Base-by-base conservation (phyloP, 2,797 vertebrate genomes). In the Eulemur rubriventer region DNA sequence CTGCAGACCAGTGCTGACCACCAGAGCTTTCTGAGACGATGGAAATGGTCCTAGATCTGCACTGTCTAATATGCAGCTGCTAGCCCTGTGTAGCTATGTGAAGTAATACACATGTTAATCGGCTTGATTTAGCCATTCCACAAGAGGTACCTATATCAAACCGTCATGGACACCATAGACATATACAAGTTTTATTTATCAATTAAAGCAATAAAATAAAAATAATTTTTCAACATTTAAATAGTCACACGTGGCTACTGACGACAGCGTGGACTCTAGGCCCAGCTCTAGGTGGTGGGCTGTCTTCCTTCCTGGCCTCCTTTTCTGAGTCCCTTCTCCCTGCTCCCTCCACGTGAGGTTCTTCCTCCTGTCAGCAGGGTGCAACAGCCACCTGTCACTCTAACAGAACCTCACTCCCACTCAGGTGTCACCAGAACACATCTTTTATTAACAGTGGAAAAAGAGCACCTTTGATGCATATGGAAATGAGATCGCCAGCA, bases 391-490 rank as follows among this genome's bases (percentile, higher is more conserved):
- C 38, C 79, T 94, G 94, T 96, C 94, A 81, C 50, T 83, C 82
- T 87, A 33, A 59, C 41, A 46, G 73, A 55, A 67, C 24, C 61
- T 72, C 67, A 30, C 35, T 28, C 73, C 43, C 63, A 72, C 70
- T 91, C 84, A 46, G 43, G 76, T 90, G 73, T 96, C 95, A 87
- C 72, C 55, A 5, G 52, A 92, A 79, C 88, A 94, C 95, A 97
- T 93, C 86, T 97, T 96, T 96, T 96, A 95, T 93, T 96, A 97
- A 97, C 87, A 65, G 52, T 81, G 92, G 92, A 87, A 97, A 96
- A 92, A 90, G 13, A 87, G 55, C 78, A 84, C 24, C 38, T 8
- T 9, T 33, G 70, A 50, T 76, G 78, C 55, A 43, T 79, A 17
- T 48, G 48, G 84, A 94, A 92, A 94, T 61, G 72, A 94, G 88